Conservation (phyloP, 2,888 invertebrate genomes). For the Leucozona laternaria region DNA sequence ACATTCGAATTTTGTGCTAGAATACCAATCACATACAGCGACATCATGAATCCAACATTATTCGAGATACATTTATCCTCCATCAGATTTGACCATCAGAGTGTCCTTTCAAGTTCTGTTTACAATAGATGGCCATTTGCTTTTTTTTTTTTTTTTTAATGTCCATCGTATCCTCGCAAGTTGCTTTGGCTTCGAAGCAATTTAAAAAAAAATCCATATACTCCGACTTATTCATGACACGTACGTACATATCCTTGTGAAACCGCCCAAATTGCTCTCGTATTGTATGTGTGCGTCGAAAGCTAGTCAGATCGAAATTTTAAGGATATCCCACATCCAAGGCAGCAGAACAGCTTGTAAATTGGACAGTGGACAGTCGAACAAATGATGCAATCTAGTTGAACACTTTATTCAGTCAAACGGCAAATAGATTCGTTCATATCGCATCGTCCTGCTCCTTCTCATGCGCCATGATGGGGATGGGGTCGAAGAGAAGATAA, state of each 20-base stretch:
- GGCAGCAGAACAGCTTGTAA: background rate
- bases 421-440: background rate
- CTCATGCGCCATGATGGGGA: background rate
- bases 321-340: slow-evolving; percentile 5
- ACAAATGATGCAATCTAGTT: slow-evolving; percentile 39
- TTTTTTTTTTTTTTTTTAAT: background rate
- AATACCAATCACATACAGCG: slow-evolving; percentile 9
- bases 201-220: slow-evolving; percentile 11
- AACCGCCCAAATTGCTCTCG: slow-evolving; percentile 9
- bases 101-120: background rate
- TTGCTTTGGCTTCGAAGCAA: background rate
- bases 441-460: background rate
- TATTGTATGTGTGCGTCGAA: slow-evolving; percentile 22
- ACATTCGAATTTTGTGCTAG: background rate
- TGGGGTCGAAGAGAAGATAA: background rate
- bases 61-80: slow-evolving; percentile 12
- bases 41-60: background rate
- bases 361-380: slow-evolving; percentile 20
- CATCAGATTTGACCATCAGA: background rate
- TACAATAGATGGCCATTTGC: slow-evolving; percentile 14
- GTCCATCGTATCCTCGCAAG: background rate
- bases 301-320: slow-evolving; percentile 14
- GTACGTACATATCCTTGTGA: background rate
- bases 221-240: slow-evolving; percentile 20
- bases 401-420: slow-evolving; percentile 28